Base-by-base conservation (phyloP, 1,140 invertebrate species). In the Adoxophyes honmai region DNA sequence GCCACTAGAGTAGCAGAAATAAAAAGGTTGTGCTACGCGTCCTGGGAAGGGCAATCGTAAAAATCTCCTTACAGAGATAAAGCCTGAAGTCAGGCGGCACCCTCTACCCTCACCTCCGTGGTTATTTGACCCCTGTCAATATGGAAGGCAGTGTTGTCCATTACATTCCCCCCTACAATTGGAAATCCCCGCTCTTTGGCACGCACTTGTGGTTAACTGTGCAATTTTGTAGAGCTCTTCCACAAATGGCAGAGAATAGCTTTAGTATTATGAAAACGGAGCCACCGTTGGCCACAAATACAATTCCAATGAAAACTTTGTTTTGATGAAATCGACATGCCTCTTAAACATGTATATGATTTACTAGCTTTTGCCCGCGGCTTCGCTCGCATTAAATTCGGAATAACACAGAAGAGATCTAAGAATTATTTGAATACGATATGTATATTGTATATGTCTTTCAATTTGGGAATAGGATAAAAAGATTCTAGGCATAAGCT, bases 101-200 rank as follows among this genome's bases (percentile, higher is more conserved):
- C 34, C 55, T 18, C 34, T 34, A 36, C 57, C 62, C 62, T 57
- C 59, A 61, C 59, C 67, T 68, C 66, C 73, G 68, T 60, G 65
- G 69, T 70, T 71, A 74, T 75, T 78, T 73, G 71, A 81, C 74
- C 79, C 74, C 75, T 76, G 74, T 76, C 76, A 75, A 75, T 70
- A 70, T 64, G 70, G 62, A 68, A 73, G 66, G 34, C 34, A 64
- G 18, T 64, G 66, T 52, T 63, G 61, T 63, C 62, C 71, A 82
- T 85, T 73, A 64, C 65, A 73, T 70, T 81, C 78, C 75, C 80
- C 77, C 70, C 55, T 60, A 28, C 59, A 70, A 81, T 80, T 81
- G 78, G 76, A 78, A 81, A 75, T 76, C 69, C 75, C 74, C 68
- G 58, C 67, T 73, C 62, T 59, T 68, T 69, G 65, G 68, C 61